Evolutionary conservation across 1,140 invertebrate genomes (phyloP), one percentile per base, ranked within the genome.

Genomic region (Drosophila truncata): DNA sequence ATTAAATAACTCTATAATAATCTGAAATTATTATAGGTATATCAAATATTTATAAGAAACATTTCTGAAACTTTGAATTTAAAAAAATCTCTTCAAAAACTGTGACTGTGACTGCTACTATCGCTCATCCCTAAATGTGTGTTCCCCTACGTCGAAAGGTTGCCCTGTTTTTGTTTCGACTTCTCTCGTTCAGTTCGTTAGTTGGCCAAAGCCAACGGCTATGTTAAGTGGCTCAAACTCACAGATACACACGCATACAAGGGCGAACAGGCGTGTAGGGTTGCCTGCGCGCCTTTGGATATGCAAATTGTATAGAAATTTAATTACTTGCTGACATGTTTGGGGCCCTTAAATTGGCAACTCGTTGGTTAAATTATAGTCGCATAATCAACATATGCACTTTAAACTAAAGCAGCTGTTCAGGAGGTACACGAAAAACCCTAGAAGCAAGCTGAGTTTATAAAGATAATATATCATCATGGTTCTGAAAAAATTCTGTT

Each of bases 241-340:
- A 80, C 75, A 69, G 31, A 67, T 58, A 63, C 58, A 46, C 37
- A 63, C 49, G 16, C 18, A 49, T 11, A 63, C 23, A 46, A 10
- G 14, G 18, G 31, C 9, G n/a, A 47, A 2, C 27, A 37, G 35
- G 10, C 4, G 44, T n/a, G 39, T 29, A 49, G 37, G 50, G 66
- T 78, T 82, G 67, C 80, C 74, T 69, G 62, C 55, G 75, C 80
- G 74, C 80, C 80, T 76, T 58, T 64, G 67, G 78, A 84, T 83
- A 83, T 84, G 76, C 81, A 84, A 84, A 84, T 80, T 72, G 46
- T 76, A 84, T 80, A 59, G 60, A 84, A 80, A 80, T 44, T 83
- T 84, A 83, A 83, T 84, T 84, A 83, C 71, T 80, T 83, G 81
- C 76, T 83, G 81, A 83, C 81, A 83, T 83, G 64, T 57, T 84